Base-by-base conservation (phyloP, 2,888 invertebrate species). In the Strigamia maritima region DNA sequence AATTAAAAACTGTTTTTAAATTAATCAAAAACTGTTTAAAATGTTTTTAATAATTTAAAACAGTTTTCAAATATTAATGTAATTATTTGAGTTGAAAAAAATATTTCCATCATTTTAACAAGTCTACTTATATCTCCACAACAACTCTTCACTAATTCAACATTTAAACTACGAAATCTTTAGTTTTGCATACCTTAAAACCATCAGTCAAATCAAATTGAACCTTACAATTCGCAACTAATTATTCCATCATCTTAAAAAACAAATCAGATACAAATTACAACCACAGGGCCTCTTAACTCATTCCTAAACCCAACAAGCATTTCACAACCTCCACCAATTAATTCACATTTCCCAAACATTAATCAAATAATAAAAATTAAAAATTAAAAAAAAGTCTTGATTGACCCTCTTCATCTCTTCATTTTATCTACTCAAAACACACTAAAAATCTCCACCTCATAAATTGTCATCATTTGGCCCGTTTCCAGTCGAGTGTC, bases 171-270 rank as follows among this genome's bases (percentile, higher is more conserved):
- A 6, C 6, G n/a, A 60, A 19, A 16, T 19, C 19, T 19, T 60
- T 60, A 19, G 19, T 10, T n/a, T 24, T n/a, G 10, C n/a, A 60
- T 19, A 10, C 24, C 60, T 22, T 60, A 22, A n/a, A 24, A 60
- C 24, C 24, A 60, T 24, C 60, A 16, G 2, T 24, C 19, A 60
- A 24, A 60, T 60, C 19, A 60, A 60, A 60, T 22, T 60, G 24
- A 60, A 60, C 19, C 19, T 60, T 60, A 6, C 60, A 60, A 60
- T 60, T 60, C 60, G 10, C 60, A 60, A 60, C 60, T 60, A 60
- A 60, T 60, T 60, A 60, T 60, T 60, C 60, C 60, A 60, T 60
- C 60, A 60, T 19, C 60, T 24, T 24, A 60, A 60, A 60, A 60
- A 60, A n/a, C n/a, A n/a, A n/a, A n/a, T 22, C 60, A 60, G 7